Evolutionary conservation across 1,140 invertebrate genomes (phyloP).

Genomic region (Drosophila erecta): DNA sequence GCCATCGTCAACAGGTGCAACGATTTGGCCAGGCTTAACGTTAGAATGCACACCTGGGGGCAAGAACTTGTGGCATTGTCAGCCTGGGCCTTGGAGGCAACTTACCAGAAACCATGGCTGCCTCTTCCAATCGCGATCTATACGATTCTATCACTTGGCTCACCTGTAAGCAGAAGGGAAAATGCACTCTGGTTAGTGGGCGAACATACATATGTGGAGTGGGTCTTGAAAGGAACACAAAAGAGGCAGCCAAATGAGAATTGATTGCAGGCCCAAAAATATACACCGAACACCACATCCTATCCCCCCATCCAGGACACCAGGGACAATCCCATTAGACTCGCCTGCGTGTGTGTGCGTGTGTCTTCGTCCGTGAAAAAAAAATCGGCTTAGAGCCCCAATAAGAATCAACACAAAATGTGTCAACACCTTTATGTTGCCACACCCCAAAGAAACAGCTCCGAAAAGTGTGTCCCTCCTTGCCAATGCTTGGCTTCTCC

Average conservation of each 20-base stretch:
- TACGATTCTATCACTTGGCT: slow-evolving; percentile 25
- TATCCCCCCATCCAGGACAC: slow-evolving; percentile 2
- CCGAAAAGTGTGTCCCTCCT: slow-evolving; percentile 50
- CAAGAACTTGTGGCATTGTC: slow-evolving; percentile 31
- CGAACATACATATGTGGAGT: background rate
- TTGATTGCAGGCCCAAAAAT: slow-evolving; percentile 60
- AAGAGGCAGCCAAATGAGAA: slow-evolving; percentile 68
- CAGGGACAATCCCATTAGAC: slow-evolving; percentile 33
- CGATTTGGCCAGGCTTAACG: slow-evolving; percentile 38
- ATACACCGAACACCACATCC: slow-evolving; percentile 11
- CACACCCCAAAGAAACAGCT: slow-evolving; percentile 56
- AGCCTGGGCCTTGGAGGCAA: slow-evolving; percentile 20
- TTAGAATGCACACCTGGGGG: slow-evolving; percentile 43
- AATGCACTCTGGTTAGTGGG: slow-evolving; percentile 28
- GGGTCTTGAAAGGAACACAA: slow-evolving; percentile 24
- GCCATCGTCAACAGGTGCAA: slow-evolving; percentile 37
- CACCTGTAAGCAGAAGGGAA: slow-evolving; percentile 57
- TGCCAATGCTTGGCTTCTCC: slow-evolving; percentile 21
- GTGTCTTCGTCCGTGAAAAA: slow-evolving; percentile 36
- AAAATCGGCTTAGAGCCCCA: slow-evolving; percentile 70
- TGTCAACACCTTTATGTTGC: slow-evolving; percentile 80
- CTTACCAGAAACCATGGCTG: slow-evolving; percentile 35
- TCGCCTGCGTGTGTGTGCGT: slow-evolving; percentile 10
- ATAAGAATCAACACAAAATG: slow-evolving; percentile 68
- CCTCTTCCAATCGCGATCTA: slow-evolving; percentile 16